Percentiles rank a stretch among this genome's conserved stretches.
Conservation (phyloP, 2,113 vertebrate species). For the Urocynchramus pylzowi region DNA sequence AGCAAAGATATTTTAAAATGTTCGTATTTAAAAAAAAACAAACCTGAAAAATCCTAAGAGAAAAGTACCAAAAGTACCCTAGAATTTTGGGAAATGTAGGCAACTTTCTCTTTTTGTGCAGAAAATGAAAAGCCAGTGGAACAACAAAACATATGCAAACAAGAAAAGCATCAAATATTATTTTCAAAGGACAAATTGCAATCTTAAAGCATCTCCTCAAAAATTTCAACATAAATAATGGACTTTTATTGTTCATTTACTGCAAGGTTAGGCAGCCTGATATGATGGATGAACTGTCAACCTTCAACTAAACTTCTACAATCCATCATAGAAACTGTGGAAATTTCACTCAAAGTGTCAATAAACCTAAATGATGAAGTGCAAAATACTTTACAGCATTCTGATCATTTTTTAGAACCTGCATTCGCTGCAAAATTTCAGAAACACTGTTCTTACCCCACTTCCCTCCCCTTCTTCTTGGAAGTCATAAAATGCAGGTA, state of each 20-base stretch:
- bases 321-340: conserved; percentile 76
- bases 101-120: not conserved
- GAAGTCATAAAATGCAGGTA: not conserved
- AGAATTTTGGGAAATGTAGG: not conserved
- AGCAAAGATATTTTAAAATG: not conserved
- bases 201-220: conserved; percentile 17
- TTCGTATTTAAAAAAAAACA: accelerated
- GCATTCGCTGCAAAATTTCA: conserved; percentile 1
- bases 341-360: conserved; percentile 64
- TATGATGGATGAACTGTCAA: conserved; percentile 87
- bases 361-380: conserved; percentile 57
- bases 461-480: not conserved
- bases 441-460: not conserved
- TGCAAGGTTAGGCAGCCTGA: conserved; percentile 86
- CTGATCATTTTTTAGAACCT: conserved; percentile 7
- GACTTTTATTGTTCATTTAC: conserved; percentile 86
- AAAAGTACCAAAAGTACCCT: not conserved
- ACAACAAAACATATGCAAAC: not conserved
- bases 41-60: not conserved
- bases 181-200: not conserved
- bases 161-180: not conserved
- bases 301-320: conserved; percentile 78
- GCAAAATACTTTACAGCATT: conserved; percentile 45
- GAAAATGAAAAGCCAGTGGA: not conserved
- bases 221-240: conserved; percentile 72